Evolutionary conservation across 2,888 invertebrate genomes (phyloP), one percentile per base, ranked within the genome.

Genomic region (Leptura quadrifasciata): DNA sequence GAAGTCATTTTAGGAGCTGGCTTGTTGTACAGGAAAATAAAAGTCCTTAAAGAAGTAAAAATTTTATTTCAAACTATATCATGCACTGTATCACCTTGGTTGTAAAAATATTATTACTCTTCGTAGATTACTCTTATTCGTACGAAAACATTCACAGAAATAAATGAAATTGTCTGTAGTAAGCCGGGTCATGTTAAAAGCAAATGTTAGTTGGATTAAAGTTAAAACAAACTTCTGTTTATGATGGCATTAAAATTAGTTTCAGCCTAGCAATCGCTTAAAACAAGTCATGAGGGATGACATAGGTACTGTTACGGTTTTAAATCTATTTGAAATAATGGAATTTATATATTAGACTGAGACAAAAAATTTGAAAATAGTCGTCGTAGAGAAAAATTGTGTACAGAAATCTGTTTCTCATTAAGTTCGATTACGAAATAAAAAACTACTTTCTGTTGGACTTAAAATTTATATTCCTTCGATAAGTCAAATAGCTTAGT

Each of bases 31-130:
- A 69, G 12, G 58, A 58, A 58, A 69, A 69, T 69, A 69, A 35
- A 47, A 21, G 35, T 39, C 39, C 58, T 69, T 69, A 58, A 69
- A 35, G 69, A 58, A 35, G 20, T 57, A 69, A 69, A 15, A 69
- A 5, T 69, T 69, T 69, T 69, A 58, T 69, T 69, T 69, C 35
- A 39, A 58, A 58, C 15, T 54, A 12, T 58, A 57, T 58, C 69
- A 57, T 58, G 39, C 20, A 39, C 35, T 58, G 58, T 58, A 69
- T 31, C 69, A 39, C 20, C 24, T 10, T 24, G 58, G 58, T 21
- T 58, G 15, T 69, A 69, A 69, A 69, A 69, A 69, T 69, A 69
- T 58, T 69, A 69, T 69, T 58, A 69, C 69, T 35, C 10, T 35
- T 35, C 57, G 35, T 20, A 54, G 35, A 69, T 69, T 69, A 69